Evolutionary conservation across 2,797 vertebrate species (phyloP).

Genomic region (Enteromius argenteus): DNA sequence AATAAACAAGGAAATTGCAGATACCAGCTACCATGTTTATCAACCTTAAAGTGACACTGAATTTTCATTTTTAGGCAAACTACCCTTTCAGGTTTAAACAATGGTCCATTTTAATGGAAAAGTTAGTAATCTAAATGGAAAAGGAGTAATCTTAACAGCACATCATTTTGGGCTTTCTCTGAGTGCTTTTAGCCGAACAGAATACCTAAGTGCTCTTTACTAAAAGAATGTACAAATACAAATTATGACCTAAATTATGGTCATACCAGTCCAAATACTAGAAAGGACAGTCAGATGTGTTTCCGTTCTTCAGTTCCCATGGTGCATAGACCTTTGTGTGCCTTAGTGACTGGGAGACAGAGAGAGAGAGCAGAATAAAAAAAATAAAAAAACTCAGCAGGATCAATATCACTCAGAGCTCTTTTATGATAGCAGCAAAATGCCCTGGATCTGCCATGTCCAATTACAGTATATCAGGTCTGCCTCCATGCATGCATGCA

Average conservation of each 20-base stretch:
- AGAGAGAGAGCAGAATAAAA: constrained; percentile 34
- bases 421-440: constrained; percentile 80
- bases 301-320: constrained; percentile 23
- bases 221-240: background rate
- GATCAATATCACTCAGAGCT: constrained; percentile 78
- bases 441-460: constrained; percentile 84
- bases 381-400: constrained; percentile 42
- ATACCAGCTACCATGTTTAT: background rate
- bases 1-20: background rate
- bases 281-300: constrained; percentile 10
- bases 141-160: background rate
- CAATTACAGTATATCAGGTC: constrained; percentile 71
- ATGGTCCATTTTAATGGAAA: too few species aligned
- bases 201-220: background rate
- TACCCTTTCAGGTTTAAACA: background rate
- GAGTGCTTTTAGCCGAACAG: background rate
- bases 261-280: constrained; percentile 1
- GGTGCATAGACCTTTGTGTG: constrained; percentile 13
- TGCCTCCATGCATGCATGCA: constrained; percentile 32
- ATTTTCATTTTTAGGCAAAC: background rate
- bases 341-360: constrained; percentile 42
- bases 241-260: background rate
- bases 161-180: background rate
- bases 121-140: too few species aligned
- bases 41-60: background rate